These are phyloP conservation scores for Clavelina lepadiformis DNA, from an alignment of 23 tunicate species.

Conservation along the genomic window DNA sequence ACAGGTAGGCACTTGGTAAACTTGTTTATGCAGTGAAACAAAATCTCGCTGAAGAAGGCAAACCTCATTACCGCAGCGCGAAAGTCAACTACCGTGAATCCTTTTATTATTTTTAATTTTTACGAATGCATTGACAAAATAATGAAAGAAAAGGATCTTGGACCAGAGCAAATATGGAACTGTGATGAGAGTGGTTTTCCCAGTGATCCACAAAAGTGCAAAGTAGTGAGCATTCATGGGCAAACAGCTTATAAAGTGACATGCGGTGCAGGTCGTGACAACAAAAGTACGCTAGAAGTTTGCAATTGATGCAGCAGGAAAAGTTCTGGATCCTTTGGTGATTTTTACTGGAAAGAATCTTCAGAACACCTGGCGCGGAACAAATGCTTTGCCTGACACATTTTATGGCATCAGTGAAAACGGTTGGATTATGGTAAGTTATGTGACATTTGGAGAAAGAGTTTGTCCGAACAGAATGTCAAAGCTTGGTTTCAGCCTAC, in stretches of 20 bases:
- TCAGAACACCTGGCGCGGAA: neutral
- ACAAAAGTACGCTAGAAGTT: neutral
- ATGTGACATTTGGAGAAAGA: neutral
- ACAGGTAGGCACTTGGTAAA: constrained; percentile 2
- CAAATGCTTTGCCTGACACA: no score
- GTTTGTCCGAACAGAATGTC: neutral
- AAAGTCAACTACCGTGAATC: neutral
- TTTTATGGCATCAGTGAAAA: no score
- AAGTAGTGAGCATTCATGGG: neutral
- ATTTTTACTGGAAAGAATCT: neutral
- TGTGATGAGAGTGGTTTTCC: constrained; percentile 8
- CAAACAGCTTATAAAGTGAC: neutral
- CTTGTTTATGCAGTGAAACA: constrained; percentile 1
- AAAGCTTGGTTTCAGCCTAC: constrained; percentile 6
- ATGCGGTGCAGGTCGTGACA: neutral
- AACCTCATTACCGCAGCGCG: neutral
- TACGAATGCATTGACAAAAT: no score
- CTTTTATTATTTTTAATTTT: no score
- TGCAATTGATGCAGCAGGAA: neutral
- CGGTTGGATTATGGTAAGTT: no score
- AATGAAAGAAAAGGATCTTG: neutral
- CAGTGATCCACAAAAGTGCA: neutral
- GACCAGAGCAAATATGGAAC: neutral
- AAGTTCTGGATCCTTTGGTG: neutral
- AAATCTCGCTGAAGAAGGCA: neutral